A percentile compares a stretch with the other conserved stretches of the same genome.
These are phyloP conservation scores for Sogatella furcifera DNA, from an alignment of 1,140 invertebrate genomes.

Conservation along the genomic window DNA sequence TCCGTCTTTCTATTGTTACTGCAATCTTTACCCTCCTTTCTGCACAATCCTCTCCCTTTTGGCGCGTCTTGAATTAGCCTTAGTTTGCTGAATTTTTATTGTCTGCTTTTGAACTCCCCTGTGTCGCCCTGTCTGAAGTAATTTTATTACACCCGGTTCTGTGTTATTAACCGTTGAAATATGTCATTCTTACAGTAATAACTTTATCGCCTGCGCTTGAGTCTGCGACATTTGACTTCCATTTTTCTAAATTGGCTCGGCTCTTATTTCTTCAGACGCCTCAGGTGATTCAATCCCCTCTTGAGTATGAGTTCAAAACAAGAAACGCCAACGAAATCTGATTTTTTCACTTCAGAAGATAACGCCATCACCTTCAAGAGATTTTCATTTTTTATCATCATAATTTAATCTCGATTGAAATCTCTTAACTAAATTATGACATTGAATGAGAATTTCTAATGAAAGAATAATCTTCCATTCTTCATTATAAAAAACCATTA, in stretches of 20 bases:
- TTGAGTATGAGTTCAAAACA: too few relatives aligned
- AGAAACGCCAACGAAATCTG: too few relatives aligned
- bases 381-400: too few relatives aligned
- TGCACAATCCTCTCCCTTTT: neutral
- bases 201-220: neutral
- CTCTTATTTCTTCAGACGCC: neutral
- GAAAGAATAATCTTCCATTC: too few relatives aligned
- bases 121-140: neutral
- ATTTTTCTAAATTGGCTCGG: neutral
- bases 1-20: slow-evolving; percentile 4
- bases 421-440: too few relatives aligned
- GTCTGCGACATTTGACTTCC: neutral
- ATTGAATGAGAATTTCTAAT: too few relatives aligned
- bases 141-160: slow-evolving; percentile 12
- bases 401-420: too few relatives aligned
- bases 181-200: slow-evolving; percentile 9
- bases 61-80: slow-evolving; percentile 8
- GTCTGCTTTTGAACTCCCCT: neutral
- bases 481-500: too few relatives aligned
- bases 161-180: slow-evolving; percentile 8
- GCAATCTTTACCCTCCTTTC: neutral
- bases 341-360: too few relatives aligned
- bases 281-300: too few relatives aligned
- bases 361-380: too few relatives aligned
- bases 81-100: slow-evolving; percentile 14